Evolutionary conservation across 1,140 invertebrate species (phyloP), one percentile per base, ranked within the genome.

Genomic region (Ptiloglossa arizonensis): DNA sequence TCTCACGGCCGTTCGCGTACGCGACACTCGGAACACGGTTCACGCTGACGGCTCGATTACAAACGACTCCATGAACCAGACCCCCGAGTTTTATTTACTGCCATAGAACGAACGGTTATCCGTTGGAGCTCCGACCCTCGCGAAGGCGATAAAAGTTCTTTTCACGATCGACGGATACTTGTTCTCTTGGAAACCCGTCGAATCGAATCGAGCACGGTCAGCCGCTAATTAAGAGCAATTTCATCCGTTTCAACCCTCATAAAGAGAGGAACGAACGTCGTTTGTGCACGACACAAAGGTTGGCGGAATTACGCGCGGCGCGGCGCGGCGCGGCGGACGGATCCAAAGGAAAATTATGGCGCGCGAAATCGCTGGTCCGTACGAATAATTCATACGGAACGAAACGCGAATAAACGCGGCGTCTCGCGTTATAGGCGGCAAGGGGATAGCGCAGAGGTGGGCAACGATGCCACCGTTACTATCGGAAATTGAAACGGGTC

Each of bases 401-500:
- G 79, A 85, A 86, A 87, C 70, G 76, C 80, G 71, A 82, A 86
- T 82, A 85, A 86, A 87, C 59, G 73, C 32, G 59, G 62, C 41
- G 41, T 59, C 9, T 35, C 27, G 19, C 2, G 27, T 8, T 13
- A 59, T 11, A 8, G 41, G 29, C 15, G n/a, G 13, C 5, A 41
- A 15, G 13, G 22, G 56, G n/a, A 44, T 1, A 13, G 19, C 8
- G 46, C 8, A 46, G 38, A 35, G 66, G 46, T 41, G 0, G 22
- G 22, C 35, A 38, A 74, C 52, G 70, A 62, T 54, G 77, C n/a
- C 35, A 59, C 60, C 60, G 72, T 74, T 80, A 69, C 78, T 76
- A 86, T 81, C 81, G 83, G 83, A 86, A 86, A 86, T 86, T 86
- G 83, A 86, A 86, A 86, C 81, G 59, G 67, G 70, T 22, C 79